These are phyloP conservation scores for Lasaia peninsularis DNA, from an alignment of 1,140 invertebrate species.

Conservation along the genomic window DNA sequence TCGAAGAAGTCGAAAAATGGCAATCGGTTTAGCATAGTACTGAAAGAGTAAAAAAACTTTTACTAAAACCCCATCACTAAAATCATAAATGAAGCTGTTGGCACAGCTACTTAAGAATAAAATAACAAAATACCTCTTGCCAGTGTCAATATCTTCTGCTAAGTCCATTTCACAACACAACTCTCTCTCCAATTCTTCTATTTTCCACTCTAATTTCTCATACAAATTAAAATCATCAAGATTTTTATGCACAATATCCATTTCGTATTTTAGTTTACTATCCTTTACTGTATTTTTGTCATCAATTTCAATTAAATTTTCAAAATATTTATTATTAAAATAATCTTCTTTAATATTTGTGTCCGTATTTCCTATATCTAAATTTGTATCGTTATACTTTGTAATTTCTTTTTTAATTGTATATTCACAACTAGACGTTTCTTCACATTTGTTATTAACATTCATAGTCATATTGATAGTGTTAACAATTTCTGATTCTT, in stretches of 20 bases:
- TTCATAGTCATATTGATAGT: background rate
- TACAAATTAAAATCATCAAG: constrained; percentile 64
- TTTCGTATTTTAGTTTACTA: constrained; percentile 16
- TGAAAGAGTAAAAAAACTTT: background rate
- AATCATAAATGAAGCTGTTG: too few relatives aligned
- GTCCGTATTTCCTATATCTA: background rate
- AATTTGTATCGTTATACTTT: background rate
- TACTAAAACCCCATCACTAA: background rate
- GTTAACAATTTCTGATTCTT: background rate
- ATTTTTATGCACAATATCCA: constrained; percentile 46
- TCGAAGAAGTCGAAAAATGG: too few relatives aligned
- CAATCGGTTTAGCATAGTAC: too few relatives aligned
- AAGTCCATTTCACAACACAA: constrained; percentile 62
- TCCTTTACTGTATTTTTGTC: constrained; percentile 12
- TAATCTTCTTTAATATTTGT: constrained; percentile 12
- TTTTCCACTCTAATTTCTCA: constrained; percentile 62
- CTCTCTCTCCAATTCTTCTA: constrained; percentile 54
- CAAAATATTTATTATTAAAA: constrained; percentile 7
- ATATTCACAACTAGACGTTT: background rate
- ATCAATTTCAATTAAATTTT: constrained; percentile 15
- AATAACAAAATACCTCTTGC: constrained; percentile 44
- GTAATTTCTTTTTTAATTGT: background rate
- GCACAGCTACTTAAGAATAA: background rate
- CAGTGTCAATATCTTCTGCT: constrained; percentile 64
- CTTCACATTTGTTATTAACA: background rate